Evolutionary conservation across 2,797 vertebrate species (phyloP).

Genomic region (Lutra lutra): DNA sequence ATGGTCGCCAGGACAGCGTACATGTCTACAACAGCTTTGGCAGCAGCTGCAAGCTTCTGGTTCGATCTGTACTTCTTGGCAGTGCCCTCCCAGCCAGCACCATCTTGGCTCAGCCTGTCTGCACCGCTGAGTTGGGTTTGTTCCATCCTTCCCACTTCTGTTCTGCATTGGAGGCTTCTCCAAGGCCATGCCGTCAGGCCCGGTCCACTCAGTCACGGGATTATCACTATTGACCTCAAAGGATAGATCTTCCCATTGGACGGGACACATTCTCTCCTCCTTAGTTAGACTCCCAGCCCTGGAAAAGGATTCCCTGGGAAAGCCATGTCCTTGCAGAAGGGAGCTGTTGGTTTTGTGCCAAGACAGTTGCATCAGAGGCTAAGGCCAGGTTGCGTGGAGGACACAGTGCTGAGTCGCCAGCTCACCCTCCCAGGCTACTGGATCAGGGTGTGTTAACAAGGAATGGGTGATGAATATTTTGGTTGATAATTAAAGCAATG

Average conservation of each 20-base stretch:
- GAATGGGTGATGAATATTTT: too few species aligned
- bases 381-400: rapidly evolving
- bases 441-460: not conserved
- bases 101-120: not conserved
- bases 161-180: rapidly evolving
- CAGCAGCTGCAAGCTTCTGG: not conserved
- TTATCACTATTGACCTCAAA: not conserved
- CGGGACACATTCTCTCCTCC: too few species aligned
- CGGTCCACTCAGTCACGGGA: rapidly evolving
- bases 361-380: rapidly evolving
- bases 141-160: too few species aligned
- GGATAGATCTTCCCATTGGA: not conserved
- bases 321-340: not conserved
- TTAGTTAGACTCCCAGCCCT: not conserved
- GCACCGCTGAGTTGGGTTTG: not conserved
- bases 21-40: not conserved
- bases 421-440: not conserved
- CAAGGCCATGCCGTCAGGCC: rapidly evolving
- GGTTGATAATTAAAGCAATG: not conserved
- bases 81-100: not conserved
- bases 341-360: not conserved
- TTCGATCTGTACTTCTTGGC: rapidly evolving
- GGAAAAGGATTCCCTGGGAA: rapidly evolving
- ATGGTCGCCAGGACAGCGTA: not conserved
- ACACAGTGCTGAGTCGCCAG: rapidly evolving